A percentile compares a stretch with the other conserved stretches of the same genome.
phyloP scores from a whole-genome alignment of 35 echinoderm and acorn worm genomes.

The Acanthaster planci region DNA sequence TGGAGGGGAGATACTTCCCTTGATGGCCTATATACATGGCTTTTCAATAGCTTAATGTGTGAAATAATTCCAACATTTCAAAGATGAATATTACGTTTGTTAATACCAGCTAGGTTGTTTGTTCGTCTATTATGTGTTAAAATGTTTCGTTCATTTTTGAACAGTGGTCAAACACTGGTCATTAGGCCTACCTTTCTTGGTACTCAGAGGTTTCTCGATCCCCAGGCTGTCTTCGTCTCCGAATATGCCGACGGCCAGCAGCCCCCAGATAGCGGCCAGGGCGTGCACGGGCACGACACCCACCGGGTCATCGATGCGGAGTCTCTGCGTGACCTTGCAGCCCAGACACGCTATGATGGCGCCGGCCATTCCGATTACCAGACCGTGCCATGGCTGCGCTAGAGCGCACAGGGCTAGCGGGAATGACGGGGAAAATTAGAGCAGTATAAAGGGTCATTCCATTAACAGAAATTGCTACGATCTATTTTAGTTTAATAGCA shows the following conservation, averaged over 20 bases:
- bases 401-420: slow-evolving; percentile 83
- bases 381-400: slow-evolving; percentile 73
- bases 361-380: slow-evolving; percentile 75
- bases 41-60: too few relatives aligned
- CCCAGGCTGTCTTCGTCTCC: slow-evolving; percentile 57
- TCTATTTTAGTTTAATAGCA: too few relatives aligned
- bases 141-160: too few relatives aligned
- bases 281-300: slow-evolving; percentile 85
- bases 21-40: too few relatives aligned
- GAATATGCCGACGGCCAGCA: slow-evolving; percentile 85
- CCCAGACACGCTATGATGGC: slow-evolving; percentile 59
- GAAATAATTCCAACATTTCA: too few relatives aligned
- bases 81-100: too few relatives aligned
- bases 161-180: too few relatives aligned
- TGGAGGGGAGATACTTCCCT: too few relatives aligned
- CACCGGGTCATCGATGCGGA: slow-evolving; percentile 84
- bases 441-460: too few relatives aligned
- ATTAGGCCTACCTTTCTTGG: slow-evolving; percentile 66
- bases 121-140: too few relatives aligned
- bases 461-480: too few relatives aligned
- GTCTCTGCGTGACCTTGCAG: slow-evolving; percentile 42
- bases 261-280: slow-evolving; percentile 70
- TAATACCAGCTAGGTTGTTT: too few relatives aligned
- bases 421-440: background rate
- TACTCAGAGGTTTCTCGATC: slow-evolving; percentile 32